A percentile compares a stretch with the other conserved stretches of the same genome.
Conservation (phyloP, 1,140 invertebrate species). For the Zaprionus tsacasi region DNA sequence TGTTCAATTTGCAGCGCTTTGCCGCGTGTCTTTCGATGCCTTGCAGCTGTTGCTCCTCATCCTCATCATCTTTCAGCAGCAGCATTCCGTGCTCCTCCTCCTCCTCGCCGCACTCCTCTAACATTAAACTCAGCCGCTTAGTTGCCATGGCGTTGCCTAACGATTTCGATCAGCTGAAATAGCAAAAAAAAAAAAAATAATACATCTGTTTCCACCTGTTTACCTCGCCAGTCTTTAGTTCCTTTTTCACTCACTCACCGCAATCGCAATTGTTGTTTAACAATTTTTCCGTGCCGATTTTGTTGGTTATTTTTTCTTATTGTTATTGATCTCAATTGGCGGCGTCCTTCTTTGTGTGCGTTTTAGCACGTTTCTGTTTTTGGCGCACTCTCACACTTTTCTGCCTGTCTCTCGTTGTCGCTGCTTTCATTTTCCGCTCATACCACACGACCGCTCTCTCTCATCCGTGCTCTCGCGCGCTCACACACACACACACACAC, state of each 20-base stretch:
- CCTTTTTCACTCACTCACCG: neutral
- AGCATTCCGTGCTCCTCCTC: constrained; percentile 8
- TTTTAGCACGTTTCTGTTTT: constrained; percentile 21
- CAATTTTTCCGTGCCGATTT: neutral
- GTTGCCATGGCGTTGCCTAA: constrained; percentile 18
- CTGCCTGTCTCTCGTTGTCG: constrained; percentile 25
- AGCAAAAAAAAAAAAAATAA: neutral
- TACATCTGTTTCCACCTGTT: neutral
- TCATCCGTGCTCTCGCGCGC: neutral
- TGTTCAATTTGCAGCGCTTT: constrained; percentile 36
- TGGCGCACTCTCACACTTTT: constrained; percentile 32
- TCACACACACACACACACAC: constrained; percentile 6
- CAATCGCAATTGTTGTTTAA: neutral
- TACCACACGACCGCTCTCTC: constrained; percentile 1
- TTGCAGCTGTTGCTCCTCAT: neutral
- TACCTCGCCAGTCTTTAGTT: neutral
- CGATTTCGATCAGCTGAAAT: neutral
- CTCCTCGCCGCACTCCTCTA: constrained; percentile 7
- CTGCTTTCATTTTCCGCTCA: constrained; percentile 37
- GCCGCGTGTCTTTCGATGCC: constrained; percentile 12
- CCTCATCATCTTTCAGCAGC: neutral
- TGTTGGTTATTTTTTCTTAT: neutral
- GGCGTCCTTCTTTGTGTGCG: constrained; percentile 1
- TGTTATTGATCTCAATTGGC: constrained; percentile 5
- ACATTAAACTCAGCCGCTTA: constrained; percentile 26